Base-by-base conservation (phyloP, 2,113 vertebrate species). In the Eulemur rufifrons region DNA sequence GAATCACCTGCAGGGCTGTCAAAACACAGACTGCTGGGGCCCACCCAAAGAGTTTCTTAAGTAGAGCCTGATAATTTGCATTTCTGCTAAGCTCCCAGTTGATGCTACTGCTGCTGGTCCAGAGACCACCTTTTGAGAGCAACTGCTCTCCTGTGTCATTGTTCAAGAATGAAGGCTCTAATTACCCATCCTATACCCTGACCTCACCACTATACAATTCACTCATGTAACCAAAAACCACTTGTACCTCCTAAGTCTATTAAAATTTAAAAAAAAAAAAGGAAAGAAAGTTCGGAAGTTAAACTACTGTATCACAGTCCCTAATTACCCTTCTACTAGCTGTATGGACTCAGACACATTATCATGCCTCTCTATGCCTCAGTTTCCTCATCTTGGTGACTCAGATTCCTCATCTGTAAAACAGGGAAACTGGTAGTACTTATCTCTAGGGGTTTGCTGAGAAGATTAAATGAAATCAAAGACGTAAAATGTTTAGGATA, bases 391-490 rank as follows among this genome's bases (percentile, higher is more conserved):
- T 39, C 50, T 56, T 56, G 0, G 37, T 12, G 56, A 77, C 39
- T 88, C 83, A 39, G 66, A 32, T 39, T 69, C 54, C 61, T 90
- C n/a, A 86, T 23, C n/a, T 52, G 11, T 64, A 42, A 69, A 86
- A 73, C 5, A 83, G 23, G 14, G 7, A 81, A 39, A 90, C 13
- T 61, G 42, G 56, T 2, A 61, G 93, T 1, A 84, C 47, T 59
- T 47, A 27, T 39, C 23, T 87, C 63, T 64, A 81, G 27, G 50
- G 17, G 7, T 54, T 54, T 69, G 39, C 61, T 61, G 34, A 74
- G 47, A 66, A 91, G 47, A 96, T 29, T 25, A 52, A 89, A 68
- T 93, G 34, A 97, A 91, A 76, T 39, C 52, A 85, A 74, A 88
- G 37, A 50, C 81, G 21, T 18, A 84, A 64, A 89, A 77, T 94